These are phyloP conservation scores for Andrena dorsata DNA, from an alignment of 2,888 invertebrate species.

Conservation along the genomic window DNA sequence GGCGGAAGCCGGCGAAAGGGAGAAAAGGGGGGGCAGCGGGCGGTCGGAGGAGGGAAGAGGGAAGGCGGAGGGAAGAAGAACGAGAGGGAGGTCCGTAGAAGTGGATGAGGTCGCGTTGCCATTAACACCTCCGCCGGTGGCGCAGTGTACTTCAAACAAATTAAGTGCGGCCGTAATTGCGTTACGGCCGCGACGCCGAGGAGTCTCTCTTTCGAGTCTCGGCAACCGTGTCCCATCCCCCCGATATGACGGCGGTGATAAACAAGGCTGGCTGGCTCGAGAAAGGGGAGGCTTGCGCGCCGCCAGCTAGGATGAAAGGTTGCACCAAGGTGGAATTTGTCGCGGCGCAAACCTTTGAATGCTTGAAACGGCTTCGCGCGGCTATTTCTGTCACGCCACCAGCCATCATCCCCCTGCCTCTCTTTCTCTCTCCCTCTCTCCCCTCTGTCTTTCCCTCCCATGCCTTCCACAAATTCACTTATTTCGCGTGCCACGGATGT, in stretches of 20 bases:
- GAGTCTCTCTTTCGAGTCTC: slow-evolving; percentile 72
- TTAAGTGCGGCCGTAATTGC: slow-evolving; percentile 83
- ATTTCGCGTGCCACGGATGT: slow-evolving; percentile 22
- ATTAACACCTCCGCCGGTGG: slow-evolving; percentile 81
- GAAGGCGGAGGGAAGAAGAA: slow-evolving; percentile 48
- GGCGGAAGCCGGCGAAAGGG: slow-evolving; percentile 24
- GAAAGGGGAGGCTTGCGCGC: slow-evolving; percentile 53
- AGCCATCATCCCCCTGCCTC: slow-evolving; percentile 1
- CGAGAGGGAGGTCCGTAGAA: slow-evolving; percentile 62
- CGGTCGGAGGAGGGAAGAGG: slow-evolving; percentile 38
- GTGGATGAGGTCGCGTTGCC: slow-evolving; percentile 78
- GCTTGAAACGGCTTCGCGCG: slow-evolving; percentile 56
- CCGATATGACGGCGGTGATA: slow-evolving; percentile 69
- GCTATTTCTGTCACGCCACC: slow-evolving; percentile 53
- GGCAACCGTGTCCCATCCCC: slow-evolving; percentile 56
- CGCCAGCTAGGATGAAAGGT: slow-evolving; percentile 64
- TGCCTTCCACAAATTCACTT: slow-evolving; percentile 29
- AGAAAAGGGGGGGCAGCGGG: slow-evolving; percentile 34
- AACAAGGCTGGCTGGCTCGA: slow-evolving; percentile 63
- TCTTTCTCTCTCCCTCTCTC: too few species aligned
- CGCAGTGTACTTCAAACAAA: slow-evolving; percentile 83
- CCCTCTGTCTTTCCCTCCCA: background rate
- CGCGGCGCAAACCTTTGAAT: slow-evolving; percentile 63
- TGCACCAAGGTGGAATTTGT: slow-evolving; percentile 63
- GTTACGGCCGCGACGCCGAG: slow-evolving; percentile 77